Evolutionary conservation across 2,888 invertebrate genomes (phyloP).

Genomic region (Ischnura elegans): DNA sequence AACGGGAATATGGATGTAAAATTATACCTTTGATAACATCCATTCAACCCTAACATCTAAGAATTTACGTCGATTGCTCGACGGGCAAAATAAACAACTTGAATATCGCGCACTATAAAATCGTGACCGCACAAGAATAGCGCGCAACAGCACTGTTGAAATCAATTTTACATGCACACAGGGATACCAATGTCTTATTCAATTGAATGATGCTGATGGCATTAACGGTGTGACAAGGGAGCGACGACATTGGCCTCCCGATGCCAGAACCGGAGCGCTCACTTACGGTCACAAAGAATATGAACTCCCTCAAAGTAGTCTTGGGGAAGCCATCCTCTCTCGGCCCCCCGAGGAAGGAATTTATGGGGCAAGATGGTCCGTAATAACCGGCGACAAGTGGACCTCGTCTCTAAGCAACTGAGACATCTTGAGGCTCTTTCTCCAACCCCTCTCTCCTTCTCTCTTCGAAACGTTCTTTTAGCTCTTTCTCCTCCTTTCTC

Average conservation of each 20-base stretch:
- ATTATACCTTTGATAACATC: too few relatives aligned
- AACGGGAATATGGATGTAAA: too few relatives aligned
- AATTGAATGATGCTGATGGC: background rate
- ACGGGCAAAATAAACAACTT: too few relatives aligned
- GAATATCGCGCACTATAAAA: too few relatives aligned
- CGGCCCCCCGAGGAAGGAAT: slow-evolving; percentile 6
- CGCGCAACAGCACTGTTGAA: background rate
- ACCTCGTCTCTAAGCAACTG: slow-evolving; percentile 37
- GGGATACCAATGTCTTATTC: background rate
- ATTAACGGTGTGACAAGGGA: background rate
- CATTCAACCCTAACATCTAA: too few relatives aligned
- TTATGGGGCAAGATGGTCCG: slow-evolving; percentile 42
- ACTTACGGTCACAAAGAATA: background rate
- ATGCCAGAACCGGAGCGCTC: background rate
- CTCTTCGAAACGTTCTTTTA: too few relatives aligned
- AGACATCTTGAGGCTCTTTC: slow-evolving; percentile 1
- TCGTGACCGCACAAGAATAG: too few relatives aligned
- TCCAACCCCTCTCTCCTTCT: background rate
- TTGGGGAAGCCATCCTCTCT: background rate
- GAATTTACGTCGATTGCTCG: too few relatives aligned
- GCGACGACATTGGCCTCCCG: background rate
- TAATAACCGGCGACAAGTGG: slow-evolving; percentile 63
- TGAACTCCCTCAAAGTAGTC: background rate
- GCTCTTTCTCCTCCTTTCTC: background rate
- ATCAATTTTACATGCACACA: background rate